phyloP scores from a whole-genome alignment of 2,888 invertebrate genomes.

The Ectemnius continuus region DNA sequence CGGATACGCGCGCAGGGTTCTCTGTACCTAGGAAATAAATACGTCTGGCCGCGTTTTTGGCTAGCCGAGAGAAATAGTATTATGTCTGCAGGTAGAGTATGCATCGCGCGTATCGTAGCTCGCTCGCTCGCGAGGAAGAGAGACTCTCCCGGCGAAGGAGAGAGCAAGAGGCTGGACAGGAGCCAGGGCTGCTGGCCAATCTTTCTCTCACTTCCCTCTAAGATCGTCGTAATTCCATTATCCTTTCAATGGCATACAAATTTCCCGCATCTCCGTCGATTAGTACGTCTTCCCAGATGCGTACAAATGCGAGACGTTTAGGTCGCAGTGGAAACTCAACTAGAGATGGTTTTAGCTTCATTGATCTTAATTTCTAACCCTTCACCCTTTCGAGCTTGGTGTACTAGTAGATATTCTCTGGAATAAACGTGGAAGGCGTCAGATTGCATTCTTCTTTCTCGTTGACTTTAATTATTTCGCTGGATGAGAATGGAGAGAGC shows the following conservation, averaged over 20 bases:
- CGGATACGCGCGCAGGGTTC: constrained; percentile 36
- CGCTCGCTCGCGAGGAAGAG: background rate
- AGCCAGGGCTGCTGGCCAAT: constrained; percentile 69
- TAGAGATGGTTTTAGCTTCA: constrained; percentile 19
- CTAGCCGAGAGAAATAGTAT: constrained; percentile 14
- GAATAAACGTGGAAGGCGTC: constrained; percentile 5
- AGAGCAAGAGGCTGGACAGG: constrained; percentile 59
- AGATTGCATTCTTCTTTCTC: constrained; percentile 8
- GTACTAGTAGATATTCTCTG: background rate
- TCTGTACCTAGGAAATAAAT: constrained; percentile 57
- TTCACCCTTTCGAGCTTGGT: too few species aligned
- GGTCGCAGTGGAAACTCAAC: constrained; percentile 17
- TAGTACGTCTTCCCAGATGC: too few species aligned
- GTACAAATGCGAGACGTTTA: background rate
- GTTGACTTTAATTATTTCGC: background rate
- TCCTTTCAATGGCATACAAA: constrained; percentile 53
- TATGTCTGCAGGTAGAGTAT: constrained; percentile 29
- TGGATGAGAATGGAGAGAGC: too few species aligned
- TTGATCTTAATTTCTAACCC: constrained; percentile 14
- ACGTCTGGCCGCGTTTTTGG: constrained; percentile 67
- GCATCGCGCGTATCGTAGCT: background rate
- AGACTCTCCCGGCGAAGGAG: constrained; percentile 45
- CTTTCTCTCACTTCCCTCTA: constrained; percentile 41
- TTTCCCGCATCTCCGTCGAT: background rate
- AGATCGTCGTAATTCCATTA: constrained; percentile 64